Conservation (phyloP, 30 jellyfish, hydroid and myxozoan species). For the Aurelia sp. region DNA sequence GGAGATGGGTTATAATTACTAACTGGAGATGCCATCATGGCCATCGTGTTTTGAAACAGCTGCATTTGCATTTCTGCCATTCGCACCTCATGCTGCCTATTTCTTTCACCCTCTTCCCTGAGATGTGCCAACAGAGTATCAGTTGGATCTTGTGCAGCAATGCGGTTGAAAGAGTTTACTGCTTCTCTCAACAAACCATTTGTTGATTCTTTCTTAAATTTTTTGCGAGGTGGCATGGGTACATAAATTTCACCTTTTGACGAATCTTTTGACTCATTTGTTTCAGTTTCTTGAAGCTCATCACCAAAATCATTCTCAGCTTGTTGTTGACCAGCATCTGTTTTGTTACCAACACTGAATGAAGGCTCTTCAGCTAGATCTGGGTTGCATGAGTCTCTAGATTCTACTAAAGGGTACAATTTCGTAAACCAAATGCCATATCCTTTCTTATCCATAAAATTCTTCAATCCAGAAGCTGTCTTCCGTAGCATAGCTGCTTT, state of each 20-base stretch:
- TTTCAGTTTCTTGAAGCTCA: background rate
- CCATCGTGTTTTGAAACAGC: too few relatives aligned
- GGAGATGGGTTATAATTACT: too few relatives aligned
- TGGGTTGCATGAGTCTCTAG: slow-evolving; percentile 51
- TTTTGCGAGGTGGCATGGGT: slow-evolving; percentile 4
- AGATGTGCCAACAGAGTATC: too few relatives aligned
- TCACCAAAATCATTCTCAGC: background rate
- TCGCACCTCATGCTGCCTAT: too few relatives aligned
- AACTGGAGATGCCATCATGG: too few relatives aligned
- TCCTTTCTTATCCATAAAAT: slow-evolving; percentile 15
- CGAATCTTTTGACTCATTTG: background rate
- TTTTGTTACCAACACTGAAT: background rate
- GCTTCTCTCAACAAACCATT: slow-evolving; percentile 27
- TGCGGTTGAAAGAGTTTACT: slow-evolving; percentile 24
- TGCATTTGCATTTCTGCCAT: too few relatives aligned
- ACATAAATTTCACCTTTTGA: slow-evolving; percentile 6
- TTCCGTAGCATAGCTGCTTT: too few relatives aligned
- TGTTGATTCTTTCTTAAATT: background rate
- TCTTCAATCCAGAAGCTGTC: too few relatives aligned
- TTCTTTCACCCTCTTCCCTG: too few relatives aligned
- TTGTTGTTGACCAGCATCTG: background rate
- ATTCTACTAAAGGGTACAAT: slow-evolving; percentile 29
- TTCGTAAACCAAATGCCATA: slow-evolving; percentile 50
- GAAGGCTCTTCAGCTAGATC: slow-evolving; percentile 28
- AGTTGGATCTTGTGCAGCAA: too few relatives aligned